Percentiles rank a stretch among this genome's conserved stretches.
Evolutionary conservation across 1,140 invertebrate species (phyloP).

Genomic region (Macrocentrus cingulum): DNA sequence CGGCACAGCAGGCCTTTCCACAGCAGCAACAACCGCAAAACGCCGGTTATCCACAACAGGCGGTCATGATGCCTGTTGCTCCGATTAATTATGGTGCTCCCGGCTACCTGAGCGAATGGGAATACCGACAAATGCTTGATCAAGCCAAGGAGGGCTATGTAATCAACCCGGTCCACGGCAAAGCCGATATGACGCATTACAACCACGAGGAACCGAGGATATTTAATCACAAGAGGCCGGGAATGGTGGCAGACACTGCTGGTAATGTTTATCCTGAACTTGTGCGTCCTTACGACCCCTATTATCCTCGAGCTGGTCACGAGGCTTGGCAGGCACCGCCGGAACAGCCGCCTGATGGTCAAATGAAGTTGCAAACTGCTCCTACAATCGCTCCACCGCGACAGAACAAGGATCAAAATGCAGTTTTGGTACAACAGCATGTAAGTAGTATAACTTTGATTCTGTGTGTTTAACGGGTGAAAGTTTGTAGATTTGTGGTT

Average conservation of each 20-base stretch:
- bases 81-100: slow-evolving; percentile 40
- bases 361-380: slow-evolving; percentile 14
- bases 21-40: slow-evolving; percentile 41
- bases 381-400: slow-evolving; percentile 21
- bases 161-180: slow-evolving; percentile 38
- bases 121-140: slow-evolving; percentile 47
- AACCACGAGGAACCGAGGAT: slow-evolving; percentile 57
- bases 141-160: slow-evolving; percentile 42
- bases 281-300: slow-evolving; percentile 39
- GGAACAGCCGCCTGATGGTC: slow-evolving; percentile 12
- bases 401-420: slow-evolving; percentile 26
- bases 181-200: slow-evolving; percentile 39
- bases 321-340: slow-evolving; percentile 38
- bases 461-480: no score
- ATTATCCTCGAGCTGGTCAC: slow-evolving; percentile 42
- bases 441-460: slow-evolving; percentile 1
- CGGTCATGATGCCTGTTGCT: slow-evolving; percentile 33
- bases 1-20: slow-evolving; percentile 34
- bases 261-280: slow-evolving; percentile 38
- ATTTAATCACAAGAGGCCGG: slow-evolving; percentile 68
- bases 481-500: neutral
- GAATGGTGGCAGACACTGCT: slow-evolving; percentile 61
- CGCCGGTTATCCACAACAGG: slow-evolving; percentile 40
- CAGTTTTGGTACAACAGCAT: no score
- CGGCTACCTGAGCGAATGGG: slow-evolving; percentile 40